phyloP scores from a whole-genome alignment of 2,113 vertebrate genomes.

The Gallinago jamesoni region DNA sequence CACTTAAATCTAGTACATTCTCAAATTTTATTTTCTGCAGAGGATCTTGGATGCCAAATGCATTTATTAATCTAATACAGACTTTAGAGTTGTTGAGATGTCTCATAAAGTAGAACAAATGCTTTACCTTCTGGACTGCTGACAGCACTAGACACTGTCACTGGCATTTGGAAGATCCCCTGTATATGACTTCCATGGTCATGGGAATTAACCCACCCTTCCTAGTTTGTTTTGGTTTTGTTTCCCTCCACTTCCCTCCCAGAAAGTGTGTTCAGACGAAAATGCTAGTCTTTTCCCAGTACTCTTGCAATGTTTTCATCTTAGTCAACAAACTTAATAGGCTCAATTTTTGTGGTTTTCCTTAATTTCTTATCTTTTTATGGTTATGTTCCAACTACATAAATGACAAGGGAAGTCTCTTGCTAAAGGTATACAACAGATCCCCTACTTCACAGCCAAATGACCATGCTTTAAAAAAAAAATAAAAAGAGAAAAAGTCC shows the following conservation, averaged over 20 bases:
- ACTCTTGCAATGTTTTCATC: neutral
- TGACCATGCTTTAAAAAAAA: slow-evolving; percentile 2
- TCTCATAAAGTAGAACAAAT: neutral
- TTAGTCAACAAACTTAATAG: neutral
- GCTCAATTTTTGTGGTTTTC: neutral
- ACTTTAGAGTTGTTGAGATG: neutral
- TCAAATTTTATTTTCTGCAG: neutral
- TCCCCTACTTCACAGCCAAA: slow-evolving; percentile 33
- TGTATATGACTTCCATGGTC: neutral
- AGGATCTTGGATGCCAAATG: neutral
- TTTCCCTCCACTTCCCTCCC: fast-evolving
- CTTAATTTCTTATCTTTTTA: neutral
- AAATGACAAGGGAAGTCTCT: neutral
- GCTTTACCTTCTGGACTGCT: neutral
- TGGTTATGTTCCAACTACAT: fast-evolving
- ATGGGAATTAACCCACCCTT: neutral
- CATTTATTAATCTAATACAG: neutral
- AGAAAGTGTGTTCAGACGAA: neutral
- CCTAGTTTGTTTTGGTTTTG: neutral
- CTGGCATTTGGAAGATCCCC: neutral
- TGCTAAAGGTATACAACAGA: neutral
- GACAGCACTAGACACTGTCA: neutral
- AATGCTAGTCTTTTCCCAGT: neutral
- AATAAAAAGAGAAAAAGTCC: neutral
- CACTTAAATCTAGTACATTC: neutral